A percentile compares a stretch with the other conserved stretches of the same genome.
phyloP scores from a whole-genome alignment of 2,888 invertebrate genomes.

The Charanyca ferruginea region DNA sequence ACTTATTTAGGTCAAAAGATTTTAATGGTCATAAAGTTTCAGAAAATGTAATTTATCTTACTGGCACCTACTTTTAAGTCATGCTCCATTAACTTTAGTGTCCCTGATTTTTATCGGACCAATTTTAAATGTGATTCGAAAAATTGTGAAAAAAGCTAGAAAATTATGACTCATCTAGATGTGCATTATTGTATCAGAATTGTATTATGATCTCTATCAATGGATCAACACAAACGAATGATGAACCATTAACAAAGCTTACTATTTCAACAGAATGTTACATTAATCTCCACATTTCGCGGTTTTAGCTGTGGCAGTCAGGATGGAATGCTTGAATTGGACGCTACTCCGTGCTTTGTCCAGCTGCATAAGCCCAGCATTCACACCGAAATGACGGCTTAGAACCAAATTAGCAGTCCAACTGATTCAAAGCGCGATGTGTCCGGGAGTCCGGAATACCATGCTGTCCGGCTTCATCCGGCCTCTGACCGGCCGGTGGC shows the following conservation, averaged over 20 bases:
- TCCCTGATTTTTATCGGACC: no score
- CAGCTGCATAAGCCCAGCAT: slow-evolving; percentile 20
- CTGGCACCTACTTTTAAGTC: neutral
- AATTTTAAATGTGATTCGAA: no score
- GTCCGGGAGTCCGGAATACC: slow-evolving; percentile 32
- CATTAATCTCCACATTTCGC: slow-evolving; percentile 20
- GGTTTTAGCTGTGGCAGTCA: neutral
- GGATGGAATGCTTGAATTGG: slow-evolving; percentile 13
- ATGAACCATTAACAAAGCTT: neutral
- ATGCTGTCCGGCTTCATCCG: slow-evolving; percentile 21
- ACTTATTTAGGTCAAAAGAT: neutral
- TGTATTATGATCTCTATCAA: neutral
- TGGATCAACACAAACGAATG: neutral
- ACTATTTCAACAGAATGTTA: slow-evolving; percentile 1
- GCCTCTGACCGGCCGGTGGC: slow-evolving; percentile 17
- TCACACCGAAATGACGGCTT: slow-evolving; percentile 44
- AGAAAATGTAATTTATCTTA: neutral
- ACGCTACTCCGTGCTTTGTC: neutral
- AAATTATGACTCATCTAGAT: neutral
- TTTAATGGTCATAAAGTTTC: neutral
- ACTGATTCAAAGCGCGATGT: slow-evolving; percentile 45
- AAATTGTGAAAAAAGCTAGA: neutral
- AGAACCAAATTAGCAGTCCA: slow-evolving; percentile 46
- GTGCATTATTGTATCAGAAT: slow-evolving; percentile 5
- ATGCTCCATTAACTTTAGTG: neutral